Evolutionary conservation across 2,888 invertebrate species (phyloP).

Genomic region (Diarsia rubi): DNA sequence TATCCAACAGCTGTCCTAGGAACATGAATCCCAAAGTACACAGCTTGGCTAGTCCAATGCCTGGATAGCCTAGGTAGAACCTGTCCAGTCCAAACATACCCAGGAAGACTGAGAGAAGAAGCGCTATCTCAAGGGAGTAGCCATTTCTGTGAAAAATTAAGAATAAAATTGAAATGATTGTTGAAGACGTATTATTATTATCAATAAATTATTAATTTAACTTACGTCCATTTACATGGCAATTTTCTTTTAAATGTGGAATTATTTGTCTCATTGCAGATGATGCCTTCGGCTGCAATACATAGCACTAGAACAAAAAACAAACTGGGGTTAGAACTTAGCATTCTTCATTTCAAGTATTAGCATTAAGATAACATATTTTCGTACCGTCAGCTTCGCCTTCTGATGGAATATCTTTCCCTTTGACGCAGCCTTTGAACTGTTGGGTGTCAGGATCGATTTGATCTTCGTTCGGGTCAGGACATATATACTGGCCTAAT

Average conservation of each 20-base stretch:
- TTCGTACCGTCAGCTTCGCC: slow-evolving; percentile 94
- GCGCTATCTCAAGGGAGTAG: slow-evolving; percentile 97
- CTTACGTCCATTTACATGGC: slow-evolving; percentile 99
- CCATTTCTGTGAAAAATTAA: slow-evolving; percentile 94
- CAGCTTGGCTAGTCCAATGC: slow-evolving; percentile 97
- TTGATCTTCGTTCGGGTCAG: slow-evolving; percentile 93
- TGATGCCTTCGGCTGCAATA: slow-evolving; percentile 95
- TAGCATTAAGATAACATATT: neutral
- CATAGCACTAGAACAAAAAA: slow-evolving; percentile 93
- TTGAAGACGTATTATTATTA: neutral
- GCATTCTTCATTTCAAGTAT: neutral
- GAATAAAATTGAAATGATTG: neutral
- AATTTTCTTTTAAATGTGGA: slow-evolving; percentile 95
- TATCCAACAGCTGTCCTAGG: slow-evolving; percentile 98
- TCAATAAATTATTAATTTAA: slow-evolving; percentile 65
- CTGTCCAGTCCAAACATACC: slow-evolving; percentile 99
- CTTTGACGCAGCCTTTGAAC: slow-evolving; percentile 93
- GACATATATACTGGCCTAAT: slow-evolving; percentile 96
- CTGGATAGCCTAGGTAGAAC: slow-evolving; percentile 99
- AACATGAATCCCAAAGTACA: slow-evolving; percentile 99
- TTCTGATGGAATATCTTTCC: slow-evolving; percentile 90
- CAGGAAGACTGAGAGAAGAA: slow-evolving; percentile 98
- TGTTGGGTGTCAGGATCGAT: slow-evolving; percentile 98
- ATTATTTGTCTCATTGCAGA: slow-evolving; percentile 95
- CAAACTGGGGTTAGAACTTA: neutral